These are phyloP conservation scores for Geopemphigus sp. DNA, from an alignment of 1,140 invertebrate species.

Conservation along the genomic window DNA sequence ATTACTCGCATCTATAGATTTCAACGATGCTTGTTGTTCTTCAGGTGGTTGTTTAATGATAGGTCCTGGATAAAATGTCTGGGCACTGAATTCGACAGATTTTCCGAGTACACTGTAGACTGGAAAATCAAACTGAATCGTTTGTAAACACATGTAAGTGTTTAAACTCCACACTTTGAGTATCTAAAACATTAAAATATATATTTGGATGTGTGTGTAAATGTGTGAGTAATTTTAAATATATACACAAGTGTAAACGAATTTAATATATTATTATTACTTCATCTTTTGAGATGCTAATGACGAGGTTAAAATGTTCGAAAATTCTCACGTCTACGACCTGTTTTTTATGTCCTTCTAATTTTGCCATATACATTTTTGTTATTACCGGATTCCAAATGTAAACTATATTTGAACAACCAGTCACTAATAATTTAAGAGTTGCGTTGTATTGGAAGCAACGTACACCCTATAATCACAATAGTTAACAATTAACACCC, in stretches of 20 bases:
- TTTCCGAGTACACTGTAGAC: slow-evolving; percentile 58
- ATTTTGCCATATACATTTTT: slow-evolving; percentile 53
- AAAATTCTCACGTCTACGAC: slow-evolving; percentile 58
- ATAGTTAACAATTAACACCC: not conserved
- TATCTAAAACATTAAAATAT: slow-evolving; percentile 54
- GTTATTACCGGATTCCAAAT: slow-evolving; percentile 59
- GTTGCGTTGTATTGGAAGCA: slow-evolving; percentile 58
- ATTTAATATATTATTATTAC: slow-evolving; percentile 53
- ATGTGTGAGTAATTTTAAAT: no score
- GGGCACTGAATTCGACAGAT: slow-evolving; percentile 57
- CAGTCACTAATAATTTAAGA: slow-evolving; percentile 58
- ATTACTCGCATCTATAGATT: slow-evolving; percentile 33
- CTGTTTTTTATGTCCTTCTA: slow-evolving; percentile 54
- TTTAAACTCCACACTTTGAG: slow-evolving; percentile 61
- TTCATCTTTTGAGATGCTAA: slow-evolving; percentile 58
- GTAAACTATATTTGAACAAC: slow-evolving; percentile 58
- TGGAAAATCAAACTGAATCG: slow-evolving; percentile 59
- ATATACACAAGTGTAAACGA: not conserved
- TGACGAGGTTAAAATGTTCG: slow-evolving; percentile 55
- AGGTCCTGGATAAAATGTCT: slow-evolving; percentile 59
- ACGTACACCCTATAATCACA: slow-evolving; percentile 57
- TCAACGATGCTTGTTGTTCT: slow-evolving; percentile 44
- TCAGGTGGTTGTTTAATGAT: slow-evolving; percentile 51
- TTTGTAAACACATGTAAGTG: slow-evolving; percentile 59
- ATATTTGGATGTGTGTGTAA: not conserved